Base-by-base conservation (phyloP, 2,113 vertebrate species). In the Otis tarda region DNA sequence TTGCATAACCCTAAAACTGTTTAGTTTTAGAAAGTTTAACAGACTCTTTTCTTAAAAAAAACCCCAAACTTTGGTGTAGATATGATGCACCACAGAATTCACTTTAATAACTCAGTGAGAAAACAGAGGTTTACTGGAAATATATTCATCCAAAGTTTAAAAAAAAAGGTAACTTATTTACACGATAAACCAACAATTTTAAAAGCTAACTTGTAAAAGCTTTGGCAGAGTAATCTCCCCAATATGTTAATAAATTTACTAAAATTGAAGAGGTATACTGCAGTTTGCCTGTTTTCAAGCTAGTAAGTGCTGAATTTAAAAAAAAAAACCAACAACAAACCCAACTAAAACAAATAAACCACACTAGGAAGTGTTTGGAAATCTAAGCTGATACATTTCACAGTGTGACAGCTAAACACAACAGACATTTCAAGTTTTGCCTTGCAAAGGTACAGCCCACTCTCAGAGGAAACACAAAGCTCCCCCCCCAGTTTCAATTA, bases 31-130 rank as follows among this genome's bases (percentile, higher is more conserved):
- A 37, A 89, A 57, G 65, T 57, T 74, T 47, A 83, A 76, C 30
- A 65, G 17, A 49, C 39, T 43, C 35, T 49, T 84, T 75, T 75
- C 4, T 59, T 45, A 14, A 18, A 59, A 90, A 69, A 43, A 43
- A 43, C 5, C 39, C 10, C 39, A 39, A 53, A 2, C n/a, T 47
- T 43, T 30, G 16, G 8, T 12, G 3, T 21, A 71, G 31, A 55
- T 22, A 75, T 0, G 4, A 71, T 12, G 30, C 18, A 16, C 19
- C 30, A 61, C 0, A 0, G 9, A 60, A 47, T 33, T 76, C 25
- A 67, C 25, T 74, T 68, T 5, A 82, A 35, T 30, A 84, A 73
- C 13, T 71, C 22, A 49, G 9, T 55, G 27, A 81, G 45, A 80
- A 88, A 89, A 70, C 6, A 76, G 24, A 57, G 3, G 13, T 14